phyloP scores from a whole-genome alignment of 2,888 invertebrate species.

The Dolomedes plantarius region DNA sequence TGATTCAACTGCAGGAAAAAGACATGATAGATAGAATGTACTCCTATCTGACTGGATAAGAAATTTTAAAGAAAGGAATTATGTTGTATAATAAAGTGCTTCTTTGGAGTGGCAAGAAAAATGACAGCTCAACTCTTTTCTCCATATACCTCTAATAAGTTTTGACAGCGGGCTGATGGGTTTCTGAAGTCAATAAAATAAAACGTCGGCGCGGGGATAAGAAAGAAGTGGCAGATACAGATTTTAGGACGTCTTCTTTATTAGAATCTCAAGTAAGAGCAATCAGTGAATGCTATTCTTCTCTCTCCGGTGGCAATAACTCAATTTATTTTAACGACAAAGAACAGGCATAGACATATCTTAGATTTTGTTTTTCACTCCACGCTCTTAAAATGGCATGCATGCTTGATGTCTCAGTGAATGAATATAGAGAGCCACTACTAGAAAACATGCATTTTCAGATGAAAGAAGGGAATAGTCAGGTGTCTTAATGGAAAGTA shows the following conservation, averaged over 20 bases:
- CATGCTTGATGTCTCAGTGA: no score
- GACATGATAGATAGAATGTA: constrained; percentile 25
- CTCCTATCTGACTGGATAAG: constrained; percentile 35
- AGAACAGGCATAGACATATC: background rate
- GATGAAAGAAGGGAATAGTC: no score
- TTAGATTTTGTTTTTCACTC: background rate
- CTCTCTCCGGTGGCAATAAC: background rate
- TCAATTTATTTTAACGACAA: background rate
- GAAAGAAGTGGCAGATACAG: background rate
- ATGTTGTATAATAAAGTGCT: constrained; percentile 58
- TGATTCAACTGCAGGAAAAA: constrained; percentile 23
- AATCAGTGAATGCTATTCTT: background rate
- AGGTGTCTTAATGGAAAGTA: no score
- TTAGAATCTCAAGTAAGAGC: background rate
- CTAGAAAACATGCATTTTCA: no score
- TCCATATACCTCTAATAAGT: constrained; percentile 55
- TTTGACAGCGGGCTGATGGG: constrained; percentile 51
- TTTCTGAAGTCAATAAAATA: constrained; percentile 41
- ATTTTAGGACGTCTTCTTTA: background rate
- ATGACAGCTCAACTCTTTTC: constrained; percentile 43
- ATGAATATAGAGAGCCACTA: no score
- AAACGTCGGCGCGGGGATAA: background rate
- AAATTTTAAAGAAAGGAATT: constrained; percentile 27
- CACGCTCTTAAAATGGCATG: background rate
- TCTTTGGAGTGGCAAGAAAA: constrained; percentile 45